Conservation (phyloP, 2,113 vertebrate genomes). For the Marmota flaviventris region DNA sequence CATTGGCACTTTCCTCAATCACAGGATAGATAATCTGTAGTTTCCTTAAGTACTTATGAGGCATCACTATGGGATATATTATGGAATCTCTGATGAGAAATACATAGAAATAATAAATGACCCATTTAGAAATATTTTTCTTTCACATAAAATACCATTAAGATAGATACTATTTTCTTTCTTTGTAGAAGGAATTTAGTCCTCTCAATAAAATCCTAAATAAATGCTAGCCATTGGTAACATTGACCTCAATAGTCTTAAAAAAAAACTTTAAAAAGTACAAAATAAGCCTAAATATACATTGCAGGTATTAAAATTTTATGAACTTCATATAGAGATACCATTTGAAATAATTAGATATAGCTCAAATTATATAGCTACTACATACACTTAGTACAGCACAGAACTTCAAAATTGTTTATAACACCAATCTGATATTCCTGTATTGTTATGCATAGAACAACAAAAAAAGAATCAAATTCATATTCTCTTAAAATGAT, state of each 20-base stretch:
- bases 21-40: no score
- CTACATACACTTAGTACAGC: not conserved
- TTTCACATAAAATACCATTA: not conserved
- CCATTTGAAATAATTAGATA: not conserved
- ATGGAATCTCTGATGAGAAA: no score
- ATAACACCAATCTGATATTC: not conserved
- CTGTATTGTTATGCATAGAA: not conserved
- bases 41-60: no score
- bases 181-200: not conserved
- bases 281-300: not conserved
- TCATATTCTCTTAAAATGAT: not conserved
- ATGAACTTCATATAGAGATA: not conserved
- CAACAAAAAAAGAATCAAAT: not conserved
- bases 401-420: not conserved
- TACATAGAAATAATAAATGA: not conserved
- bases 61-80: no score
- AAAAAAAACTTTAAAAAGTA: no score
- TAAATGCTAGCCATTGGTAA: not conserved
- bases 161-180: not conserved
- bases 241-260: no score
- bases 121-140: not conserved
- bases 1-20: no score
- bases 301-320: not conserved
- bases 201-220: not conserved
- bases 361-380: not conserved